Evolutionary conservation across 2,888 invertebrate species (phyloP).

Genomic region (Argyresthia albistria): DNA sequence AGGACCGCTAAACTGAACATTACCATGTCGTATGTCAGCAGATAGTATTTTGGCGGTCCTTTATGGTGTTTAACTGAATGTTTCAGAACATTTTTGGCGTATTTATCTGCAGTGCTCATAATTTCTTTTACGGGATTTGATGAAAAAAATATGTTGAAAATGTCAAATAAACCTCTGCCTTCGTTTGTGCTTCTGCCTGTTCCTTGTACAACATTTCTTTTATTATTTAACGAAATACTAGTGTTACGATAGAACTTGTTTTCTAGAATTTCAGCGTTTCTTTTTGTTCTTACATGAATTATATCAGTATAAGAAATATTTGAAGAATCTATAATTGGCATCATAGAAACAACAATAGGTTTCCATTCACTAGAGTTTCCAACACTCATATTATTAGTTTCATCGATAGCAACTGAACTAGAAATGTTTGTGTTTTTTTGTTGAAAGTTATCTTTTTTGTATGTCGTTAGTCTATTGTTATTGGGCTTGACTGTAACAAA

Average conservation of each 20-base stretch:
- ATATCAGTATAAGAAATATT: background rate
- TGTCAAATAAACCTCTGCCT: slow-evolving; percentile 25
- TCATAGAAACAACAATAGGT: slow-evolving; percentile 28
- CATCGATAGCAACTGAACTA: too few relatives aligned
- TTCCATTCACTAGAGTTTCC: slow-evolving; percentile 36
- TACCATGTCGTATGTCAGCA: slow-evolving; percentile 36
- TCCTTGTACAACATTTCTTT: background rate
- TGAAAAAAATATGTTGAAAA: slow-evolving; percentile 27
- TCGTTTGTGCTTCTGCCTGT: background rate
- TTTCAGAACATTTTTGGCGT: slow-evolving; percentile 32
- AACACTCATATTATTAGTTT: background rate
- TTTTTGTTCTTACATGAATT: slow-evolving; percentile 23
- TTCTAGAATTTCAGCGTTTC: slow-evolving; percentile 18
- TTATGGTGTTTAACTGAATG: slow-evolving; percentile 26
- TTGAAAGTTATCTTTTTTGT: background rate
- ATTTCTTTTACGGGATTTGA: slow-evolving; percentile 24
- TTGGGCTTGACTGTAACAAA: slow-evolving; percentile 31
- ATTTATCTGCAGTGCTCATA: slow-evolving; percentile 25
- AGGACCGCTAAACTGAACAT: slow-evolving; percentile 43
- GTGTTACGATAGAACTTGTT: background rate
- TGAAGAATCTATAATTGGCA: too few relatives aligned
- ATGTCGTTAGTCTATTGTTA: slow-evolving; percentile 30
- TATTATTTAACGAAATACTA: too few relatives aligned
- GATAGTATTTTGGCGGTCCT: slow-evolving; percentile 41
- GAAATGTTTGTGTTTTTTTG: too few relatives aligned